Evolutionary conservation across 2,888 invertebrate species (phyloP), one percentile per base, ranked within the genome.

Genomic region (Pycnomerus fuliginosus): DNA sequence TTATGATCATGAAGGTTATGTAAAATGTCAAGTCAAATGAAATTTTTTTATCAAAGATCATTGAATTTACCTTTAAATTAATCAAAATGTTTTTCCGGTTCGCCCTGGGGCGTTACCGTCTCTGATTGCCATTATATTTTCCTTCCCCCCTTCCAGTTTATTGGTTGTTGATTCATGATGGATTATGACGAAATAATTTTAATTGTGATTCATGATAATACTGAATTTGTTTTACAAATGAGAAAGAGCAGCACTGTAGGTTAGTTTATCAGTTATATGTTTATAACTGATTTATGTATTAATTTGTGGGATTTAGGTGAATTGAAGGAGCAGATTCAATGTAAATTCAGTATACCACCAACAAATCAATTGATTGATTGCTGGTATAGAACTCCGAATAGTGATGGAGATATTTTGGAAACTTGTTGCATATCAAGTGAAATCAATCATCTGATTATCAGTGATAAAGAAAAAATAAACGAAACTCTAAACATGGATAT

Each of bases 321-420:
- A 25, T 30, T 46, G 2, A 46, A 46, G 22, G 10, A 23, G 8
- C 31, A 44, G 28, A 52, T 56, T 27, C 35, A 38, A 12, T 33
- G 28, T 13, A 30, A 37, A n/a, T 50, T 54, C 17, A 36, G 50
- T 11, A 49, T 61, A 14, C 48, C 53, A 8, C 45, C 48, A 5
- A 15, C 46, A 10, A 42, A 52, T 33, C 61, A 61, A 45, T 13
- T 52, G 8, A 53, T 61, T 10, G 25, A 41, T 13, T 56, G 55
- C 16, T 60, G 58, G 58, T 28, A 35, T 24, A 42, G 23, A 4
- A 10, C 8, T n/a, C 61, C 61, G 5, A 30, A 39, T 14, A 16
- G 32, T 40, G 54, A 59, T 45, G 28, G 48, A 7, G 44, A 25
- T 3, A 51, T 55, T 39, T 46, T 61, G 22, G 44, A 51, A 28